These are phyloP conservation scores for Monodelphis domestica DNA, from an alignment of 2,797 vertebrate genomes.

Conservation along the genomic window DNA sequence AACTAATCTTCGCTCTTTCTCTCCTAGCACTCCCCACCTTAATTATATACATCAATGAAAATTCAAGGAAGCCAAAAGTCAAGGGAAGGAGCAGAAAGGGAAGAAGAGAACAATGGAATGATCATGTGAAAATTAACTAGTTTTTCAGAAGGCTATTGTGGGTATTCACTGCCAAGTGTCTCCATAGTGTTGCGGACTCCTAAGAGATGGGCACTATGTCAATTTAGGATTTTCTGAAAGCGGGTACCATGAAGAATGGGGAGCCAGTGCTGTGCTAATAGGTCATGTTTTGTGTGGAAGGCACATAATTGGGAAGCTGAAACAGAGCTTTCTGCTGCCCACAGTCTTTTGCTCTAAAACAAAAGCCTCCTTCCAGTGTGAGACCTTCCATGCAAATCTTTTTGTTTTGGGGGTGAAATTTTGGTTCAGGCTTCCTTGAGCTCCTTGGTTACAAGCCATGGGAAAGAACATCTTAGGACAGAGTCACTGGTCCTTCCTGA, in stretches of 20 bases:
- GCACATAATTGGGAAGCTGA: conserved; percentile 62
- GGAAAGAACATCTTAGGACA: conserved; percentile 72
- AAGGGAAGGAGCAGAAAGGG: conserved; percentile 25
- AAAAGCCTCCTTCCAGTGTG: conserved; percentile 70
- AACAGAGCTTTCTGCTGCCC: conserved; percentile 41
- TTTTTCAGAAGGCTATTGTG: conserved; percentile 52
- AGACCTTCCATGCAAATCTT: conserved; percentile 70
- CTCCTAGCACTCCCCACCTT: background rate
- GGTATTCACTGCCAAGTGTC: conserved; percentile 47
- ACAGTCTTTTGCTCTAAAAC: conserved; percentile 52
- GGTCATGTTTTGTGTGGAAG: conserved; percentile 60
- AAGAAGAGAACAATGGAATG: conserved; percentile 22
- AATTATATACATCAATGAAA: conserved; percentile 9
- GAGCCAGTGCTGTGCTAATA: conserved; percentile 70
- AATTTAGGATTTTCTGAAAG: conserved; percentile 60
- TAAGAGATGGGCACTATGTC: conserved; percentile 72
- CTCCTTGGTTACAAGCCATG: conserved; percentile 75
- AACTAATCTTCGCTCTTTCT: no score
- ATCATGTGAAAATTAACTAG: background rate
- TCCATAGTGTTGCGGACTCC: conserved; percentile 66
- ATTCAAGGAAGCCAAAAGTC: conserved; percentile 5
- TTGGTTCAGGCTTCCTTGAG: conserved; percentile 60
- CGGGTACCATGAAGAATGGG: conserved; percentile 48
- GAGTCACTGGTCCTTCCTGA: conserved; percentile 38
- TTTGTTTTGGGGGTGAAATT: conserved; percentile 72